Evolutionary conservation across 2,797 vertebrate species (phyloP).

Genomic region (Hemitrygon akajei): DNA sequence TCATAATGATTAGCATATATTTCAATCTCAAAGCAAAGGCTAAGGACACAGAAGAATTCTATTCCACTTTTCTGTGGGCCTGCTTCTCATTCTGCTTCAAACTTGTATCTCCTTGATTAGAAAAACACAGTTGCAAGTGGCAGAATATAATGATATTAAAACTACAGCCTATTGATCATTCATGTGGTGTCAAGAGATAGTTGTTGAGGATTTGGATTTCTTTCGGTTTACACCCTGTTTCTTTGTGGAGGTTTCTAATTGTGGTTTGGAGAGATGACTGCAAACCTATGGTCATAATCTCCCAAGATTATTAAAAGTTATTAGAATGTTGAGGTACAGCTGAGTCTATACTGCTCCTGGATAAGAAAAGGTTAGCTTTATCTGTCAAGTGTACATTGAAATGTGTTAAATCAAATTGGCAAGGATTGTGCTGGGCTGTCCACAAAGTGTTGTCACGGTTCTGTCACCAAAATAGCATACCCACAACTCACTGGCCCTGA

Average conservation of each 20-base stretch:
- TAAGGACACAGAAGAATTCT: too few species aligned
- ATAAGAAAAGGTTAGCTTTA: not conserved
- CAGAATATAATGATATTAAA: not conserved
- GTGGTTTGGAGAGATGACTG: not conserved
- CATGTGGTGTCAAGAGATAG: not conserved
- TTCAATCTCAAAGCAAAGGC: too few species aligned
- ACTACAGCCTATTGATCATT: not conserved
- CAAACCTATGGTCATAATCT: not conserved
- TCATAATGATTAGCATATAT: too few species aligned
- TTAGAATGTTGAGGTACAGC: not conserved
- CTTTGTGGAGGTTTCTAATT: conserved; percentile 5
- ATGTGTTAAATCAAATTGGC: too few species aligned
- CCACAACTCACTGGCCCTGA: too few species aligned
- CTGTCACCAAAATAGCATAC: too few species aligned
- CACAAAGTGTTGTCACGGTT: too few species aligned
- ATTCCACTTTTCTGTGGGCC: not conserved
- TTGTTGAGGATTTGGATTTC: not conserved
- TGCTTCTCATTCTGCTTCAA: not conserved
- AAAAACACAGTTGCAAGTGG: not conserved
- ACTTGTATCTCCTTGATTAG: not conserved
- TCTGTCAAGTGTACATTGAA: too few species aligned
- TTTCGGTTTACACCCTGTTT: not conserved
- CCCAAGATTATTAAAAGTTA: not conserved
- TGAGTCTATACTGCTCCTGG: not conserved
- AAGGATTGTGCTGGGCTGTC: too few species aligned